Evolutionary conservation across 2,888 invertebrate species (phyloP), one percentile per base, ranked within the genome.

Genomic region (Tineola bisselliella): DNA sequence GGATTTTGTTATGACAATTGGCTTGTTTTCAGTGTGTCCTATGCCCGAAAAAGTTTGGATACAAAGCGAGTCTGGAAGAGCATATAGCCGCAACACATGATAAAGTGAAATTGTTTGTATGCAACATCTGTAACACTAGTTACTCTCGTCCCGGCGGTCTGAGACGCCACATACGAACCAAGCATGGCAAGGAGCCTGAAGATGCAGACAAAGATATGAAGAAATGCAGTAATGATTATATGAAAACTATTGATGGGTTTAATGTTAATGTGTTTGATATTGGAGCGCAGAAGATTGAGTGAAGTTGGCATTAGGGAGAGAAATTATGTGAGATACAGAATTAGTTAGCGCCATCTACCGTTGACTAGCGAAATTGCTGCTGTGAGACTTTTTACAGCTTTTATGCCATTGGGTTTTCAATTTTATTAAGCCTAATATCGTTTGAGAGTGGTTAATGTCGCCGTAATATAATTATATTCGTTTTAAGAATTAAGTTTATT

Each of bases 31-130:
- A 86, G 86, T 86, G 86, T 61, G 68, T 71, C 15, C 73, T 82
- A 12, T 86, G 86, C 68, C 69, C 67, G 18, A 84, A 84, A 64
- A 81, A 78, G 60, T 84, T 84, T 44, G 84, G 82, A 0, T 84
- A 84, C 67, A 87, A 84, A 66, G 64, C 73, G 8, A 84, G 81
- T 30, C 58, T 87, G 1, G 76, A 79, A 54, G 86, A 86, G 60
- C 86, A 87, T 63, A 68, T 84, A 2, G 69, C 77, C 0, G 70
- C 77, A 0, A 64, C 74, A 0, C 86, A 87, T 65, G 79, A 77
- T 10, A 72, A 74, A 0, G 71, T 79, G 0, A 74, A 76, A 61
- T 44, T 68, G 0, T 74, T 77, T 61, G 61, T 72, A 0, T 84
- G 84, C 62, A 64, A 66, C 1, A 70, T 73, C 19, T 84, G 86